Evolutionary conservation across 1,140 invertebrate species (phyloP).

Genomic region (Ericerus pela): DNA sequence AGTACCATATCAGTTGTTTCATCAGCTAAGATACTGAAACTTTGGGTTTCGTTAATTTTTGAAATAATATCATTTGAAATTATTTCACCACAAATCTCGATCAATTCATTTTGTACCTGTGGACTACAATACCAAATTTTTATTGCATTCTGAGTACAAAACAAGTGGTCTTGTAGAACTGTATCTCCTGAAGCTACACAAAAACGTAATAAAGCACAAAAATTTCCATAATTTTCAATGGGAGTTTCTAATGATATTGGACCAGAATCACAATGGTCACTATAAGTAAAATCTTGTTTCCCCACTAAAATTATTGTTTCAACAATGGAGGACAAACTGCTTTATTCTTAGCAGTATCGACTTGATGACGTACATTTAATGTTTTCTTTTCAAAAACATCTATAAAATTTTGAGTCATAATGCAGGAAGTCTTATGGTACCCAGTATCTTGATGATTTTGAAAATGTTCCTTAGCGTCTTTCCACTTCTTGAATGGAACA

Average conservation of each 20-base stretch:
- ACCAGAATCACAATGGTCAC: not conserved
- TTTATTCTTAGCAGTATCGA: not conserved
- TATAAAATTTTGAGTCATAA: slow-evolving; percentile 5
- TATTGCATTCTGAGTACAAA: not conserved
- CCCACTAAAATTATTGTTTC: slow-evolving; percentile 1
- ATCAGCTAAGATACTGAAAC: not conserved
- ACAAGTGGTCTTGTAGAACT: not conserved
- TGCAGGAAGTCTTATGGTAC: not conserved
- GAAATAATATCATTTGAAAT: not conserved
- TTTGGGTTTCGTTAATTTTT: not conserved
- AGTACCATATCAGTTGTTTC: slow-evolving; percentile 1
- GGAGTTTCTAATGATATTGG: slow-evolving; percentile 2
- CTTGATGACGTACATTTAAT: not conserved
- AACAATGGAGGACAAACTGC: not conserved
- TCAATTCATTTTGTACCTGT: not conserved
- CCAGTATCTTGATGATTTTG: not conserved
- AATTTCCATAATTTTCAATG: slow-evolving; percentile 4
- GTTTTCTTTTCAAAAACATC: not conserved
- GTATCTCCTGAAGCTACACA: not conserved
- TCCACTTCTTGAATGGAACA: not conserved
- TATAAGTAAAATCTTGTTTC: not conserved
- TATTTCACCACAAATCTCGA: not conserved
- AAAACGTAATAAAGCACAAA: slow-evolving; percentile 3
- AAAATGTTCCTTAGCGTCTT: slow-evolving; percentile 6
- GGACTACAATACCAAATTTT: not conserved